Evolutionary conservation across 2,888 invertebrate species (phyloP).

Genomic region (Epiperipatus broadwayi): DNA sequence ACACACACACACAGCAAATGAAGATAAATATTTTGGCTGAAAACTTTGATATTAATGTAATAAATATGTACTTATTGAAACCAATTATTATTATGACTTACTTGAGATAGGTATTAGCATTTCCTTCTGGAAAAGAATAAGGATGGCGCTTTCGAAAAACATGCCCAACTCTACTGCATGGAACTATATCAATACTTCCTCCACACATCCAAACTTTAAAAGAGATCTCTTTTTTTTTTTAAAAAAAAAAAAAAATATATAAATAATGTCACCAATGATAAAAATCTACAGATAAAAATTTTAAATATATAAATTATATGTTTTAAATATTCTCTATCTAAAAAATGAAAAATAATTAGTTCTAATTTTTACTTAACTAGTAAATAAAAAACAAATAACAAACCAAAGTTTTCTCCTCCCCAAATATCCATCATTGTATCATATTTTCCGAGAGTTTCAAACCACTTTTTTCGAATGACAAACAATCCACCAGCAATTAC

Average conservation of each 20-base stretch:
- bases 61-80: no score
- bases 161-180: slow-evolving; percentile 32
- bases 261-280: not conserved
- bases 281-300: not conserved
- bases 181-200: slow-evolving; percentile 30
- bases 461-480: slow-evolving; percentile 30
- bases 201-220: slow-evolving; percentile 30
- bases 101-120: slow-evolving; percentile 26
- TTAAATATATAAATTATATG: not conserved
- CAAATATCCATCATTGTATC: slow-evolving; percentile 28
- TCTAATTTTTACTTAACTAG: not conserved
- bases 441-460: slow-evolving; percentile 28
- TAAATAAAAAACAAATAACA: slow-evolving; percentile 1
- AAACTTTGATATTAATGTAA: no score
- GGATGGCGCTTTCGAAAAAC: slow-evolving; percentile 26
- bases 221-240: slow-evolving; percentile 19
- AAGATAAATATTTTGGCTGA: no score
- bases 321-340: not conserved
- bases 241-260: not conserved
- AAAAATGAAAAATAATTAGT: not conserved
- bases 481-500: slow-evolving; percentile 20
- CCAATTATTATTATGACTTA: slow-evolving; percentile 21
- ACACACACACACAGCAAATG: no score
- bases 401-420: slow-evolving; percentile 30
- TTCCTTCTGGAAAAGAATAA: slow-evolving; percentile 26